A percentile compares a stretch with the other conserved stretches of the same genome.
Evolutionary conservation across 2,888 invertebrate genomes (phyloP).

Genomic region (Dascillus cervinus): DNA sequence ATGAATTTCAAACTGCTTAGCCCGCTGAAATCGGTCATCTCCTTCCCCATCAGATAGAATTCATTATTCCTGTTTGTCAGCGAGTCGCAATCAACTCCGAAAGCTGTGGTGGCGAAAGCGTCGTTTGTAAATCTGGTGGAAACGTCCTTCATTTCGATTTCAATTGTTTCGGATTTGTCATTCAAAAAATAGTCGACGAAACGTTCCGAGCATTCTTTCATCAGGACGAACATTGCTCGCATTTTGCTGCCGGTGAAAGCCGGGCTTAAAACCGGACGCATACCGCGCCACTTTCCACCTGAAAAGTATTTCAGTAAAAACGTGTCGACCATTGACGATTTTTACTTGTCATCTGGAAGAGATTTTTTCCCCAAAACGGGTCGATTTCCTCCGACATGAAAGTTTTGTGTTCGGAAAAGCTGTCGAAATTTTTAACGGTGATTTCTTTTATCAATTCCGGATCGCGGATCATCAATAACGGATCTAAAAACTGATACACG

Average conservation of each 20-base stretch:
- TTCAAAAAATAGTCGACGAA: constrained; percentile 26
- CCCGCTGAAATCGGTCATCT: constrained; percentile 15
- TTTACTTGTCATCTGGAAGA: too few relatives aligned
- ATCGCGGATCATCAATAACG: constrained; percentile 23
- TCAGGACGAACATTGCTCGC: constrained; percentile 46
- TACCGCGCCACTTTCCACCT: constrained; percentile 30
- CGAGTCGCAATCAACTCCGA: constrained; percentile 32
- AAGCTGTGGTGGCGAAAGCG: constrained; percentile 33
- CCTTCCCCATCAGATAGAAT: constrained; percentile 29
- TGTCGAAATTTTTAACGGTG: constrained; percentile 37
- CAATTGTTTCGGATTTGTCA: constrained; percentile 10
- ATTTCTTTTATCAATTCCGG: constrained; percentile 35
- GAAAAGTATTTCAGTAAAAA: too few relatives aligned
- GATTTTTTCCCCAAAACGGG: constrained; percentile 20
- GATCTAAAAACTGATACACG: constrained; percentile 20
- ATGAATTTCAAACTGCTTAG: too few relatives aligned
- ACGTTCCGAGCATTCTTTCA: constrained; percentile 32
- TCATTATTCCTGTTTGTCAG: constrained; percentile 31
- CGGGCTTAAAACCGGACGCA: constrained; percentile 46
- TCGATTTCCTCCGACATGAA: constrained; percentile 24
- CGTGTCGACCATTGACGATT: too few relatives aligned
- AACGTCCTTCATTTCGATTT: constrained; percentile 30
- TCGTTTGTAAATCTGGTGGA: constrained; percentile 34
- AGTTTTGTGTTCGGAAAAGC: constrained; percentile 33
- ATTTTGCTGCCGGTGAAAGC: constrained; percentile 53